Evolutionary conservation across 2,113 vertebrate genomes (phyloP).

Genomic region (Clarias batrachus): DNA sequence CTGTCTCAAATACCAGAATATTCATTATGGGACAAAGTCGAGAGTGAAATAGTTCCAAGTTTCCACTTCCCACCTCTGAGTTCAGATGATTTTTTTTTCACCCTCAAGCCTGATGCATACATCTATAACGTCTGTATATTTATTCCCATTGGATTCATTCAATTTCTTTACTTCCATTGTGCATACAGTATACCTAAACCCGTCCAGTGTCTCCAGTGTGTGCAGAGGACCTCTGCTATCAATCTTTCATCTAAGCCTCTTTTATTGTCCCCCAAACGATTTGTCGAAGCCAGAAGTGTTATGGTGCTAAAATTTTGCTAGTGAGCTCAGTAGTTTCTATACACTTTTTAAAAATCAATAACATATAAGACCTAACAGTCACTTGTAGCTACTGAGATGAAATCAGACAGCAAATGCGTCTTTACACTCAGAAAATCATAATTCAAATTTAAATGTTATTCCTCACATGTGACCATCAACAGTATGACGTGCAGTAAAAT

Average conservation of each 20-base stretch:
- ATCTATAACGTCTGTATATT: neutral
- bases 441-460: no score
- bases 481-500: no score
- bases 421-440: neutral
- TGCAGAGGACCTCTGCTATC: neutral
- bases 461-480: no score
- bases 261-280: neutral
- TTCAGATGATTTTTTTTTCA: neutral
- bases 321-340: neutral
- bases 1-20: neutral
- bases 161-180: neutral
- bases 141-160: neutral
- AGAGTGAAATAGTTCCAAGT: neutral
- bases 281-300: neutral
- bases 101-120: neutral
- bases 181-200: neutral
- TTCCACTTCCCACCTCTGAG: neutral
- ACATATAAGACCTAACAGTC: neutral
- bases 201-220: neutral
- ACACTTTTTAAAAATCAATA: neutral
- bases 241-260: neutral
- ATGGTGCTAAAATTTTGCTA: neutral
- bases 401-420: neutral
- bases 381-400: neutral
- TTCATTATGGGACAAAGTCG: neutral